A percentile compares a stretch with the other conserved stretches of the same genome.
Evolutionary conservation across 2,797 vertebrate species (phyloP).

Genomic region (Morelia viridis): DNA sequence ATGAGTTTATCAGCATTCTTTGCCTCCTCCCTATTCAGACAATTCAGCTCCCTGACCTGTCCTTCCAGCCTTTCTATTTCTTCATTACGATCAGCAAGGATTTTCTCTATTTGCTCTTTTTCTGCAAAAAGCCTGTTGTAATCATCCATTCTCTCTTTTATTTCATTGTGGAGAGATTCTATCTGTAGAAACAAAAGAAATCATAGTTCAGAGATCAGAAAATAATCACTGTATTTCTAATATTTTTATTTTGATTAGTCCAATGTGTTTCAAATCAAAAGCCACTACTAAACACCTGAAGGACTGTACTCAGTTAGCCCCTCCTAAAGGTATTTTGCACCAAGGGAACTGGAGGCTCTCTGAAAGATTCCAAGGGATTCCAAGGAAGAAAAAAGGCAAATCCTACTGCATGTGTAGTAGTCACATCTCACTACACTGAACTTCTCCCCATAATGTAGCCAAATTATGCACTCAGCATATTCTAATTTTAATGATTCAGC

Average conservation of each 20-base stretch:
- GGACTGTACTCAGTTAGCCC: neutral
- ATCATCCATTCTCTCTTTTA: constrained; percentile 86
- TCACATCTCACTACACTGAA: neutral
- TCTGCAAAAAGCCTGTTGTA: constrained; percentile 78
- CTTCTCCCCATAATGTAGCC: neutral
- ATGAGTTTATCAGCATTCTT: constrained; percentile 75
- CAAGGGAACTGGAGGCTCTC: neutral
- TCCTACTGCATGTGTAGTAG: neutral
- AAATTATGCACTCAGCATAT: neutral
- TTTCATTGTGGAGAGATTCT: constrained; percentile 83
- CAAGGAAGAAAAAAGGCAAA: neutral
- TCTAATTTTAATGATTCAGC: neutral
- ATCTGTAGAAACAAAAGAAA: constrained; percentile 74
- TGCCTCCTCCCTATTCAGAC: constrained; percentile 68
- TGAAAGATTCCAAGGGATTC: neutral
- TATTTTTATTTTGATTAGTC: neutral
- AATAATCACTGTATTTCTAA: neutral
- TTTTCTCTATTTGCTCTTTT: constrained; percentile 82
- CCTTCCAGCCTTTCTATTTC: constrained; percentile 85
- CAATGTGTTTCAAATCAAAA: neutral
- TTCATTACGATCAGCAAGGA: constrained; percentile 80
- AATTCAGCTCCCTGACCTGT: constrained; percentile 82
- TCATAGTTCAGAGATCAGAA: neutral
- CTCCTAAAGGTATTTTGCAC: neutral
- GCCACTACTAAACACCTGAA: neutral